phyloP scores from a whole-genome alignment of 2,888 invertebrate genomes.

The Tiphia femorata region DNA sequence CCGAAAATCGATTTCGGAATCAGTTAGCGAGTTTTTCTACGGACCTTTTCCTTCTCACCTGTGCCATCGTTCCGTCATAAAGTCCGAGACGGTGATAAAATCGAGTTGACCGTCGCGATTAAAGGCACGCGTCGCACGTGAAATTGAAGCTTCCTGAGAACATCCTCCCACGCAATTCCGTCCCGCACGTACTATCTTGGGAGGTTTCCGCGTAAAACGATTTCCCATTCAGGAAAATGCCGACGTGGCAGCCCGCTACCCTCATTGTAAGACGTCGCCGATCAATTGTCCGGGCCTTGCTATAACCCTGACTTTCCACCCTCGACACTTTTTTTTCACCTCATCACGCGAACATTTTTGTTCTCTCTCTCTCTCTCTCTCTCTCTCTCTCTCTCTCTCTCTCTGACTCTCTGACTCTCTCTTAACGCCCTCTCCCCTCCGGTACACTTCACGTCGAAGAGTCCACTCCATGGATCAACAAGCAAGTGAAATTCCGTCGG shows the following conservation, averaged over 20 bases:
- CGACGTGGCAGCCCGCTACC: slow-evolving; percentile 1
- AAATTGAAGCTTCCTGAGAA: too few relatives aligned
- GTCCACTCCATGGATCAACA: slow-evolving; percentile 34
- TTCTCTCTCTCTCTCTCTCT: slow-evolving; percentile 31
- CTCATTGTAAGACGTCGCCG: slow-evolving; percentile 30
- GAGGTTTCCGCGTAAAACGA: too few relatives aligned
- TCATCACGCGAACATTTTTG: slow-evolving; percentile 34
- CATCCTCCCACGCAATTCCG: too few relatives aligned
- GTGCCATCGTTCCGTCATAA: too few relatives aligned
- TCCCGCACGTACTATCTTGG: too few relatives aligned
- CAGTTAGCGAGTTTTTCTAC: too few relatives aligned
- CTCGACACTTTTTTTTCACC: slow-evolving; percentile 27
- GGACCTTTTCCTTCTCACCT: too few relatives aligned
- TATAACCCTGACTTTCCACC: slow-evolving; percentile 37
- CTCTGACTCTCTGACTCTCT: slow-evolving; percentile 22
- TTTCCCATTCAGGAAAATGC: background rate
- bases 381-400: slow-evolving; percentile 25
- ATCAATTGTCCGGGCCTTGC: slow-evolving; percentile 48
- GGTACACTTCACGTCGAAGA: slow-evolving; percentile 30
- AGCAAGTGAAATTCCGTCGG: slow-evolving; percentile 17
- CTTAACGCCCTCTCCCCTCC: too few relatives aligned
- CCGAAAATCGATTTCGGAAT: too few relatives aligned
- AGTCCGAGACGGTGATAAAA: too few relatives aligned
- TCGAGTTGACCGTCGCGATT: too few relatives aligned
- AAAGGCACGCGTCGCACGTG: too few relatives aligned